A percentile compares a stretch with the other conserved stretches of the same genome.
Conservation (phyloP, 2,797 vertebrate species). For the Squalus acanthias region DNA sequence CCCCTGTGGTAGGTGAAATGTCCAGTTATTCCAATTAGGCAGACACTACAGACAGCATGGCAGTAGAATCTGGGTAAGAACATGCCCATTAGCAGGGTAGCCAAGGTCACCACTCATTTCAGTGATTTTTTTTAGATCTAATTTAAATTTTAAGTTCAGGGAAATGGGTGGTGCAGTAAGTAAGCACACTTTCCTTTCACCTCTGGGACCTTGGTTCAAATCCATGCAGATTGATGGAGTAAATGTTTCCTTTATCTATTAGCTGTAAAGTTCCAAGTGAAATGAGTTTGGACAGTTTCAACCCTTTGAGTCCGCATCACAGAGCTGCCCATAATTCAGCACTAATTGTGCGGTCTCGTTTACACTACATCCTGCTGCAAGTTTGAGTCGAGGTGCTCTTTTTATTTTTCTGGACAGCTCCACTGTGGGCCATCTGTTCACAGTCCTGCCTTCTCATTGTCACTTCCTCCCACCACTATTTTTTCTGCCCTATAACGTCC, state of each 20-base stretch:
- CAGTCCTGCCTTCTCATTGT: not conserved
- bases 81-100: slow-evolving; percentile 3
- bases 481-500: not conserved
- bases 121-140: not conserved
- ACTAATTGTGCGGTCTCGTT: not conserved
- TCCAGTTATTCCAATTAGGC: slow-evolving; percentile 29
- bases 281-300: slow-evolving; percentile 17
- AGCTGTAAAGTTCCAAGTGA: not conserved
- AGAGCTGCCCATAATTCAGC: slow-evolving; percentile 16
- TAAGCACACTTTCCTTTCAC: not conserved
- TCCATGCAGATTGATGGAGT: not conserved
- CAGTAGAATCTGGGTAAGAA: not conserved
- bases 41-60: not conserved
- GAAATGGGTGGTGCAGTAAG: not conserved
- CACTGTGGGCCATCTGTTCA: not conserved
- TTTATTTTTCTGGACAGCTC: not conserved
- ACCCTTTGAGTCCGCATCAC: not conserved
- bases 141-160: slow-evolving; percentile 8
- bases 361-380: slow-evolving; percentile 3
- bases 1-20: slow-evolving; percentile 20
- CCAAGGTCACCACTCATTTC: not conserved
- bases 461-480: not conserved
- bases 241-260: not conserved
- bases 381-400: not conserved
- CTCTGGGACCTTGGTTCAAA: not conserved